Conservation (phyloP, 2,113 vertebrate species). For the Solea solea region DNA sequence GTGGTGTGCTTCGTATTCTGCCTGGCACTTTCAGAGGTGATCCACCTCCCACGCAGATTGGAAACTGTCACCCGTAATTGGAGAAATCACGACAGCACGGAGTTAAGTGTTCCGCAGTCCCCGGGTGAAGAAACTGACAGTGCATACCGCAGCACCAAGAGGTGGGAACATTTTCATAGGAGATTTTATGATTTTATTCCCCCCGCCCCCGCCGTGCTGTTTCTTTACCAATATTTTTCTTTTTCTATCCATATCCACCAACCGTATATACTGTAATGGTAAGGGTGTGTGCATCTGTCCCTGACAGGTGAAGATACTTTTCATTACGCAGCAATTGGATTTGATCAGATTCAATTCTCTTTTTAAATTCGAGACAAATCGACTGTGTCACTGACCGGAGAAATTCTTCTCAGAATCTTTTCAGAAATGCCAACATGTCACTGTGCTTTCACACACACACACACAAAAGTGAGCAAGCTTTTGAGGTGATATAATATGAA, state of each 20-base stretch:
- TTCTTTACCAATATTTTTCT: slow-evolving; percentile 30
- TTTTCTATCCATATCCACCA: slow-evolving; percentile 4
- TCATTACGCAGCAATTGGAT: too few relatives aligned
- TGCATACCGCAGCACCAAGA: slow-evolving; percentile 63
- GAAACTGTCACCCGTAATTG: slow-evolving; percentile 83
- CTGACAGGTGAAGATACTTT: too few relatives aligned
- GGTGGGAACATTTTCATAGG: slow-evolving; percentile 57
- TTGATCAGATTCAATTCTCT: too few relatives aligned
- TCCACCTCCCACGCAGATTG: slow-evolving; percentile 79
- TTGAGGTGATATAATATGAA: too few relatives aligned
- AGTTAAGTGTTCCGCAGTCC: slow-evolving; percentile 81
- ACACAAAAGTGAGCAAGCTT: too few relatives aligned
- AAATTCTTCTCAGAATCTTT: too few relatives aligned
- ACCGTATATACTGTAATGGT: too few relatives aligned
- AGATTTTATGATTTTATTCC: slow-evolving; percentile 17
- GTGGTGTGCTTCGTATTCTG: slow-evolving; percentile 76
- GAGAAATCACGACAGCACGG: slow-evolving; percentile 80
- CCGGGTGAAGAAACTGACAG: slow-evolving; percentile 76
- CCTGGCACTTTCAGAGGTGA: slow-evolving; percentile 79
- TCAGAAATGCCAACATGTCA: too few relatives aligned
- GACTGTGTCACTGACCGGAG: too few relatives aligned
- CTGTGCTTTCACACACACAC: too few relatives aligned
- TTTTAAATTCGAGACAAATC: too few relatives aligned
- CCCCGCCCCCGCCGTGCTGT: not conserved
- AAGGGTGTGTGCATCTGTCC: too few relatives aligned